A percentile compares a stretch with the other conserved stretches of the same genome.
Conservation (phyloP, 1,140 invertebrate species). For the Neodiprion lecontei region DNA sequence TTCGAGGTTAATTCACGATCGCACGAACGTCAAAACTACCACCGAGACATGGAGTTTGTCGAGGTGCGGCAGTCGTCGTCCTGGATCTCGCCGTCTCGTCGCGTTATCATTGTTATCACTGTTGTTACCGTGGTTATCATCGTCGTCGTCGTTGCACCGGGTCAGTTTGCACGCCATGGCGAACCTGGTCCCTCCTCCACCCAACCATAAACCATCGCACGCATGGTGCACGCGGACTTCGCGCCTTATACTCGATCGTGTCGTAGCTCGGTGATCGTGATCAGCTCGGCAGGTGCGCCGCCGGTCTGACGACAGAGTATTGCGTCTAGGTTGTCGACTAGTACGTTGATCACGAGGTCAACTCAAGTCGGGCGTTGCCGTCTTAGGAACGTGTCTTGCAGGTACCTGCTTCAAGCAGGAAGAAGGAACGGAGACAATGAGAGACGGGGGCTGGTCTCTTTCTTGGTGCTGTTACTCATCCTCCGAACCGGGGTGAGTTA, state of each 20-base stretch:
- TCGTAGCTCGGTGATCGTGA: neutral
- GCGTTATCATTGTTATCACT: neutral
- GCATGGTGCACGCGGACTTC: neutral
- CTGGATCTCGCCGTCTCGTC: neutral
- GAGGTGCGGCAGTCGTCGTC: conserved; percentile 1
- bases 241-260: neutral
- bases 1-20: too few relatives aligned
- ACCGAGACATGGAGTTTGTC: neutral
- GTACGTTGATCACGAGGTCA: neutral
- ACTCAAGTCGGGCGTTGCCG: neutral
- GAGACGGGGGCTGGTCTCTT: too few relatives aligned
- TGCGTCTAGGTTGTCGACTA: neutral
- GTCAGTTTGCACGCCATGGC: neutral
- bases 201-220: neutral
- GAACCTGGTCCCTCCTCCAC: neutral
- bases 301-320: conserved; percentile 1
- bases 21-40: too few relatives aligned
- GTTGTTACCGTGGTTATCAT: neutral
- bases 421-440: too few relatives aligned
- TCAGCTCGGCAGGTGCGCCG: neutral
- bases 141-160: neutral
- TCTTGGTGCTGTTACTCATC: too few relatives aligned
- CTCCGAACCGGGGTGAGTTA: too few relatives aligned
- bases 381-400: too few relatives aligned
- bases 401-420: too few relatives aligned